Evolutionary conservation across 2,888 invertebrate species (phyloP), one percentile per base, ranked within the genome.

Genomic region (Fragum sueziense): DNA sequence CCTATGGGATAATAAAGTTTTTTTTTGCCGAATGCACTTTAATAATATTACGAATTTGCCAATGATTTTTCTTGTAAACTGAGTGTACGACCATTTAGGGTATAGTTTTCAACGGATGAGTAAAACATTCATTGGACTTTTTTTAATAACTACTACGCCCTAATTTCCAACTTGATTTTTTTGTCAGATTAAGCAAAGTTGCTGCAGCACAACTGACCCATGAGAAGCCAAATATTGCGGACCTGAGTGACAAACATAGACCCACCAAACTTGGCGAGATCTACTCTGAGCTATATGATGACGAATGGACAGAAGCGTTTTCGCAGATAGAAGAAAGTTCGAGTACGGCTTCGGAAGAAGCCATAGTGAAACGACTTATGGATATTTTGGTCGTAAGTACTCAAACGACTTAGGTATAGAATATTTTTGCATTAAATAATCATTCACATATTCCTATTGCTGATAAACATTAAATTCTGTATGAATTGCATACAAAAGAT

Each of bases 251-350:
- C 9, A 14, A 9, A 31, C 27, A 61, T 11, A 61, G 61, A 29
- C 61, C 61, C 17, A 61, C 29, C 27, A 61, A 61, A 29, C 33
- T 61, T 1, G 61, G 2, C 31, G 33, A 61, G 14, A 20, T 20
- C 9, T 61, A 20, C 25, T 61, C 33, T 17, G 61, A 61, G 31
- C 61, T 61, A 33, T 61, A 61, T 29, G 61, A 61, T 11, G 31
- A 61, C 31, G 61, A 61, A 31, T 61, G 61, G 61, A 61, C 61
- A 20, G 61, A 61, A 31, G 61, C 61, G 1, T 61, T 14, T 31
- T 9, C 61, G 14, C 17, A 11, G 2, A 14, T 29, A 14, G 61
- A 61, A 61, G 61, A 61, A 29, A 33, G 31, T 3, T 2, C 29
- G 6, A 61, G 25, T 31, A 11, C 3, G 14, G 14, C 29, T 14